These are phyloP conservation scores for Tetragonula clypearis DNA, from an alignment of 1,140 invertebrate species.

Conservation along the genomic window DNA sequence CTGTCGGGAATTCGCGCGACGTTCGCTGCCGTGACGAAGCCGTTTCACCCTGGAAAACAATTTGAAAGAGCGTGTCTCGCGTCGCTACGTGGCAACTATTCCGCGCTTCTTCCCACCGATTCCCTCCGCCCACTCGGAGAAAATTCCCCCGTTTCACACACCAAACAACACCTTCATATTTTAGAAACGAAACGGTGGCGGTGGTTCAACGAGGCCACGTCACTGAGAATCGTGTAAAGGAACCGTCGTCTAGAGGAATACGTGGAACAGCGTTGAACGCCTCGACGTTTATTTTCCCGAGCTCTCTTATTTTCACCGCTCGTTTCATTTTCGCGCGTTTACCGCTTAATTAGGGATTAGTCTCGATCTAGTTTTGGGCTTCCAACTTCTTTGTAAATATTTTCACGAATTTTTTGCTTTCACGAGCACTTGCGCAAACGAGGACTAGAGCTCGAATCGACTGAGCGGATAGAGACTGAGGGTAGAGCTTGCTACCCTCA, in stretches of 20 bases:
- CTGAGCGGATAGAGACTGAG: too few species aligned
- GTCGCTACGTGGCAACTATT: too few species aligned
- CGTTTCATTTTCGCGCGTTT: not conserved
- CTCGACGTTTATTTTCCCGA: slow-evolving; percentile 29
- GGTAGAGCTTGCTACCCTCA: too few species aligned
- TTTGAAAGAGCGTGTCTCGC: slow-evolving; percentile 13
- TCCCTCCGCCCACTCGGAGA: not conserved
- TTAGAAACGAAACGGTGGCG: not conserved
- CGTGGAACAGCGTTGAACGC: not conserved
- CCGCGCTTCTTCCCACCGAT: not conserved
- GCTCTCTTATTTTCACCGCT: not conserved
- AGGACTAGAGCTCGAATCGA: too few species aligned
- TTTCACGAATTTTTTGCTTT: too few species aligned
- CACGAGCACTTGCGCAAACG: too few species aligned
- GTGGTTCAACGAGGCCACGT: too few species aligned
- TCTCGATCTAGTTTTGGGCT: too few species aligned
- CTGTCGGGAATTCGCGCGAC: slow-evolving; percentile 30
- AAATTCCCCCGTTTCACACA: not conserved
- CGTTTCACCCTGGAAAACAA: slow-evolving; percentile 26
- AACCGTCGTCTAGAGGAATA: too few species aligned
- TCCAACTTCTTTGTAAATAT: too few species aligned
- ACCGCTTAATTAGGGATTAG: too few species aligned
- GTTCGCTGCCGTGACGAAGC: slow-evolving; percentile 2
- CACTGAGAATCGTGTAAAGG: too few species aligned
- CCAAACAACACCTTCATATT: not conserved